Percentiles rank a stretch among this genome's conserved stretches.
These are phyloP conservation scores for Enteromius thamalakanensis DNA, from an alignment of 2,797 vertebrate genomes.

Conservation along the genomic window DNA sequence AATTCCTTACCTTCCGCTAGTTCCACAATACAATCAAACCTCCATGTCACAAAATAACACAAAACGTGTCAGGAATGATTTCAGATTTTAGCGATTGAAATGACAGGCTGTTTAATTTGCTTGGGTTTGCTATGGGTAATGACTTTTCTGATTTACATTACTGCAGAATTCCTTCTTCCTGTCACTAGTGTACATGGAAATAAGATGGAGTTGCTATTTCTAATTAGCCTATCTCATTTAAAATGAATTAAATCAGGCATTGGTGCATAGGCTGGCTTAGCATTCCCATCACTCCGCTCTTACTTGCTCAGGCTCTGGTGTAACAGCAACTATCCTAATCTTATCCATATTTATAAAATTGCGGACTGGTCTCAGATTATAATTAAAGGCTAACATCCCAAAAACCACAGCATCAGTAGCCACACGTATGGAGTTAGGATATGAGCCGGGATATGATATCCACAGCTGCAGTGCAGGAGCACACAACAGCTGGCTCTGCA, in stretches of 20 bases:
- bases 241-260: conserved; percentile 52
- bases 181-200: conserved; percentile 48
- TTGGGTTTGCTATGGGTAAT: conserved; percentile 58
- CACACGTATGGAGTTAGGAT: conserved; percentile 10
- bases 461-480: conserved; percentile 36
- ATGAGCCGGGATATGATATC: conserved; percentile 41
- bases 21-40: neutral
- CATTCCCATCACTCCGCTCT: conserved; percentile 19
- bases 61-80: conserved; percentile 48
- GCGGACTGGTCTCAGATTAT: conserved; percentile 7
- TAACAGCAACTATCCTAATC: conserved; percentile 18
- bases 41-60: conserved; percentile 38
- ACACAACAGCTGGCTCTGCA: conserved; percentile 55
- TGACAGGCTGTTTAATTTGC: conserved; percentile 62
- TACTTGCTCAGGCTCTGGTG: neutral
- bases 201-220: conserved; percentile 63
- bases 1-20: neutral
- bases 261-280: conserved; percentile 40
- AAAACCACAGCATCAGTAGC: neutral
- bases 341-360: conserved; percentile 48
- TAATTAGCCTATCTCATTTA: conserved; percentile 63
- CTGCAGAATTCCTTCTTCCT: conserved; percentile 46
- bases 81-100: conserved; percentile 41
- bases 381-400: conserved; percentile 34
- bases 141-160: conserved; percentile 58